Evolutionary conservation across 92 coral and sea anemone species (phyloP), one percentile per base, ranked within the genome.

Genomic region (Siderastrea siderea): DNA sequence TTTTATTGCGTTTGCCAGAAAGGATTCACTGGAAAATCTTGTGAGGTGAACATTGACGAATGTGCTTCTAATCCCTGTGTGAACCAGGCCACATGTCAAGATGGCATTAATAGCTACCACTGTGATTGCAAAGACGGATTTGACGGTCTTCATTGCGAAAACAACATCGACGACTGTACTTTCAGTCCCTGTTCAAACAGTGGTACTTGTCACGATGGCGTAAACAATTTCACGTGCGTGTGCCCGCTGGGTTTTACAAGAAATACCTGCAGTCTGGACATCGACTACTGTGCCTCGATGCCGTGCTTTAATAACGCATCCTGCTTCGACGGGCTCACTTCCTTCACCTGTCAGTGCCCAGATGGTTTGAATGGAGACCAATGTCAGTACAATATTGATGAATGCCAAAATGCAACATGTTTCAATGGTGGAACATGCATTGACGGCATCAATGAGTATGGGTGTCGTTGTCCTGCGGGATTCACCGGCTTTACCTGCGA

Each of bases 11-110:
- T 69, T 9, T 96, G 97, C 74, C 77, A 14, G n/a, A 61, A 75
- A 4, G 99, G 99, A 59, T 96, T 76, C 60, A 74, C 90, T 3
- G 99, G 99, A 1, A 87, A 65, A 51, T n/a, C 74, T 52, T 96
- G 98, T 69, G 66, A 87, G 52, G 13, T 79, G 2, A 53, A 76
- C 55, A 83, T 79, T 5, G 70, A 88, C 47, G 86, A 88, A 26
- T 88, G 94, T 51, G 9, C 52, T 15, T 83, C 75, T 8, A 79
- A 45, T 54, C 94, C 92, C 8, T 92, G 94, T 7, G 26, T 53
- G 67, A 83, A 92, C 73, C 71, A 82, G 87, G 85, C 79, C 11
- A 77, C 49, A 1, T 89, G 92, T 12, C 64, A 9, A 16, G 87
- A 89, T 49, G 7, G 47, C 78, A 14, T 68, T 57, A 14, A 67